A percentile compares a stretch with the other conserved stretches of the same genome.
Evolutionary conservation across 1,140 invertebrate genomes (phyloP).

Genomic region (Trichonephila inaurata): DNA sequence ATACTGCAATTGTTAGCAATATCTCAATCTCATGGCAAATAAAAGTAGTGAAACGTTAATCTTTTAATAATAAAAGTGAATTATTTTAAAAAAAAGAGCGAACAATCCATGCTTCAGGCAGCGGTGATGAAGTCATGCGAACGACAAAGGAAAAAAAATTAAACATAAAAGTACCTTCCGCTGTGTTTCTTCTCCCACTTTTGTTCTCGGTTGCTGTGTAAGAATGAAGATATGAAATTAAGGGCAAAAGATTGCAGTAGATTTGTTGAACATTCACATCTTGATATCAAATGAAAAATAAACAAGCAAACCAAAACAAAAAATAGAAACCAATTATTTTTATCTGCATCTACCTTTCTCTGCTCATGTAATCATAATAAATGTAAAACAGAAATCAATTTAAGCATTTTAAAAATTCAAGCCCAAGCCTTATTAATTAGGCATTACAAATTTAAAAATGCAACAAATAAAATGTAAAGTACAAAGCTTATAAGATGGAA

Average conservation of each 20-base stretch:
- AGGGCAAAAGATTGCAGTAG: constrained; percentile 36
- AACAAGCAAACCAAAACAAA: constrained; percentile 24
- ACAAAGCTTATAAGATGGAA: no score
- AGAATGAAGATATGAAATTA: constrained; percentile 68
- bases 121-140: constrained; percentile 44
- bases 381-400: not conserved
- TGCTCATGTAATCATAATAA: not conserved
- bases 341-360: not conserved
- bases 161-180: constrained; percentile 74
- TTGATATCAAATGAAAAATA: constrained; percentile 10
- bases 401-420: not conserved
- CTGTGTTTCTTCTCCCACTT: constrained; percentile 69
- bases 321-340: not conserved
- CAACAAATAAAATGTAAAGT: no score
- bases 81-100: not conserved
- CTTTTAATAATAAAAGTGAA: not conserved
- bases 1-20: not conserved
- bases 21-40: not conserved
- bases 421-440: no score
- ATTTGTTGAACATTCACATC: constrained; percentile 11
- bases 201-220: constrained; percentile 72
- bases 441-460: no score
- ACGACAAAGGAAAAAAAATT: constrained; percentile 44
- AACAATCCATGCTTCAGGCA: constrained; percentile 64
- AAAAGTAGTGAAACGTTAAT: not conserved